phyloP scores from a whole-genome alignment of 2,113 vertebrate genomes.

The Podarcis muralis region DNA sequence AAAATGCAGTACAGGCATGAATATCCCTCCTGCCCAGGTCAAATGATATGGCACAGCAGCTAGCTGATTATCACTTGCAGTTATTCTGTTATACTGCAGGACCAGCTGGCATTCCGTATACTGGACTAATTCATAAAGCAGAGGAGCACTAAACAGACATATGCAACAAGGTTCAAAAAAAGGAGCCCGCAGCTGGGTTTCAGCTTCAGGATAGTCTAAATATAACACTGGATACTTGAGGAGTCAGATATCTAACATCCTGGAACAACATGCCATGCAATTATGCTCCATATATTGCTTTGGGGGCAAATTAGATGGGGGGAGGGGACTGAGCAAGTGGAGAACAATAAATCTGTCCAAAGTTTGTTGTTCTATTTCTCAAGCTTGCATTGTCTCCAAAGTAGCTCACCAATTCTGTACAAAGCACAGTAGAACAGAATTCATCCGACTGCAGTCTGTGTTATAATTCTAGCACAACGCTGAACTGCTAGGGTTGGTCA shows the following conservation, averaged over 20 bases:
- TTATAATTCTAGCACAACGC: neutral
- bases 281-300: neutral
- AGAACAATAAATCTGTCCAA: accelerated
- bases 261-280: conserved; percentile 12
- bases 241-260: neutral
- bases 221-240: neutral
- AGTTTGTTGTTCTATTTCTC: neutral
- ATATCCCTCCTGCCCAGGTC: neutral
- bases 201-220: neutral
- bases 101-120: neutral
- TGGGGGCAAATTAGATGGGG: neutral
- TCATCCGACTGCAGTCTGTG: neutral
- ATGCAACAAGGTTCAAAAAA: neutral
- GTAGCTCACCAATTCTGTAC: neutral
- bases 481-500: neutral
- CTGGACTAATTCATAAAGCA: neutral
- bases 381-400: neutral
- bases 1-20: neutral
- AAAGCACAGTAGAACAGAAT: neutral
- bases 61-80: neutral
- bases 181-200: neutral
- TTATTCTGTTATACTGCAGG: neutral
- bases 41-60: neutral
- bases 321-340: neutral
- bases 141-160: neutral